Base-by-base conservation (phyloP, 1,140 invertebrate genomes). In the Drosophila seguyi region DNA sequence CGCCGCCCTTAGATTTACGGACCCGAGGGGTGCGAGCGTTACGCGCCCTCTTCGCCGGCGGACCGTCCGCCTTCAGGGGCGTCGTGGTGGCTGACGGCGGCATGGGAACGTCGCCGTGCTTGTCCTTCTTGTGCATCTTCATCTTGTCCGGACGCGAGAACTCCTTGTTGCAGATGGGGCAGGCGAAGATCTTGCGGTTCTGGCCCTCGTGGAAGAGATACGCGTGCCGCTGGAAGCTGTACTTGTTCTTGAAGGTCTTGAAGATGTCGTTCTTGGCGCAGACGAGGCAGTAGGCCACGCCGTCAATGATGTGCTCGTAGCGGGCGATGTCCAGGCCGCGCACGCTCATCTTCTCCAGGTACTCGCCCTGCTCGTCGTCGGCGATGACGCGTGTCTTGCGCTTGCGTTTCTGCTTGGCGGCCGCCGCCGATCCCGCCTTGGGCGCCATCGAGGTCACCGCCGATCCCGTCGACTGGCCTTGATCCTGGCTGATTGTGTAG, bases 181-280 rank as follows among this genome's bases (percentile, higher is more conserved):
- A 98, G 0, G 97, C 97, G 81, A 98, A 98, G 7, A 98, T 97
- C 93, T 98, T 98, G 56, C 97, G 93, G 92, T 97, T 97, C 72
- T 97, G 96, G 10, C 97, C 97, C 92, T 98, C 97, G 93, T 98
- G 97, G 87, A 98, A 98, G 39, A 98, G 94, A 93, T 98, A 98
- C 25, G 97, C 97, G 93, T 98, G 97, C 81, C 97, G 94, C 93
- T 98, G 97, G 94, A 98, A 98, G 94, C 96, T 97, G 94, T 98
- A 98, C 92, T 98, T 98, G 92, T 98, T 98, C 93, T 98, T 98
- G 93, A 98, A 98, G 31, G 97, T 98, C 93, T 98, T 98, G 75
- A 97, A 95, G 52, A 98, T 96, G 82, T 97, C 96, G 47, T 97
- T 95, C 88, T 98, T 97, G 44, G 97, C 97, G 91, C 97, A 98